These are phyloP conservation scores for Callyntrura sp. DNA, from an alignment of 2,888 invertebrate species.

Conservation along the genomic window DNA sequence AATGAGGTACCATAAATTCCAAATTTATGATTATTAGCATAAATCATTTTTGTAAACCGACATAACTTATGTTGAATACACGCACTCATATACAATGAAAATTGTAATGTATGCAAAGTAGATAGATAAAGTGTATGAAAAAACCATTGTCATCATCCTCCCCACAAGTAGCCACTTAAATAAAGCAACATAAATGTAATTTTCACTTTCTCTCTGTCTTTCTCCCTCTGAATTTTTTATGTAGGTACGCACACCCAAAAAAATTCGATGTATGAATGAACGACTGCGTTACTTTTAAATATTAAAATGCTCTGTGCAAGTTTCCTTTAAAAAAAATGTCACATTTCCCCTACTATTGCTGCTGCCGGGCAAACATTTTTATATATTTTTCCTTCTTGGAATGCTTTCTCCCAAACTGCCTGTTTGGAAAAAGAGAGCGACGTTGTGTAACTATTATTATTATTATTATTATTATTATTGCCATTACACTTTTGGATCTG, in stretches of 20 bases:
- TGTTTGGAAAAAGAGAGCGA: no score
- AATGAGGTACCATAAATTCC: conserved; percentile 21
- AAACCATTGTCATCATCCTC: no score
- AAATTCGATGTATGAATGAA: not conserved
- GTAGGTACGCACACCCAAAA: not conserved
- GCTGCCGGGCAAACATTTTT: no score
- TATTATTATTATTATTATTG: no score
- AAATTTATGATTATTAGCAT: conserved; percentile 76
- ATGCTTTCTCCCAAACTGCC: no score
- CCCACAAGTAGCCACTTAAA: no score
- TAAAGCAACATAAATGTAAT: not conserved
- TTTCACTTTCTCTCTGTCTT: not conserved
- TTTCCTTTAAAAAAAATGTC: no score
- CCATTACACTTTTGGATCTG: not conserved
- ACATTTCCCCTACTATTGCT: no score
- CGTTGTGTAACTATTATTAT: no score
- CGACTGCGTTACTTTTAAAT: no score
- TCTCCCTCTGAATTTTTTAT: not conserved
- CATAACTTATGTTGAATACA: conserved; percentile 46
- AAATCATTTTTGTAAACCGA: conserved; percentile 59
- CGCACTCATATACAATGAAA: conserved; percentile 24
- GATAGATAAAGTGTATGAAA: not conserved
- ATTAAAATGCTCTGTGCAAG: no score
- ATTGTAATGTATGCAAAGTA: not conserved
- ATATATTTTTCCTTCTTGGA: no score